Evolutionary conservation across 35 echinoderm and acorn worm species (phyloP).

Genomic region (Heliocidaris tuberculata): DNA sequence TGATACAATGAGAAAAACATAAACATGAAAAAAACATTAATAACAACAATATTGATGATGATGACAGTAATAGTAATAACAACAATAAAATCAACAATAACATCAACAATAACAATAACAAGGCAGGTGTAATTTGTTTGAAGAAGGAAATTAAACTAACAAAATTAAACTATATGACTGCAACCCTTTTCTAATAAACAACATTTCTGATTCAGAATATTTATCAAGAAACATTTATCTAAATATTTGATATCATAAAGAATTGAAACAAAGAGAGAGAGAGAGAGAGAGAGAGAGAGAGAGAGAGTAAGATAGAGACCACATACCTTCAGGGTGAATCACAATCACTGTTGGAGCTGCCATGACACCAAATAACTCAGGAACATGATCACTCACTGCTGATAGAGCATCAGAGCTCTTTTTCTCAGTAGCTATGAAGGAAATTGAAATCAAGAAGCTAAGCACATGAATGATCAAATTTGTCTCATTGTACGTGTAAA

Average conservation of each 20-base stretch:
- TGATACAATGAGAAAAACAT: background rate
- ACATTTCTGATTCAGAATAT: too few species aligned
- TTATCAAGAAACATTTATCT: too few species aligned
- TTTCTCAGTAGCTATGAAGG: slow-evolving; percentile 24
- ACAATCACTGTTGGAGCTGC: slow-evolving; percentile 53
- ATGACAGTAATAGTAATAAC: too few species aligned
- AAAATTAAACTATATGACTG: too few species aligned
- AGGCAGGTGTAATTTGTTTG: too few species aligned
- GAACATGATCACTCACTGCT: slow-evolving; percentile 39
- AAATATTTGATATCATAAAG: too few species aligned
- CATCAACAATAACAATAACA: background rate
- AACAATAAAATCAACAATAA: background rate
- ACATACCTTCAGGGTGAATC: slow-evolving; percentile 63
- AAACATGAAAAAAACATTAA: background rate
- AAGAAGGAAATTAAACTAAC: too few species aligned
- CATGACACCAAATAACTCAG: slow-evolving; percentile 56
- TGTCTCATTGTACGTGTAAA: background rate
- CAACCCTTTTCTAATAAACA: too few species aligned
- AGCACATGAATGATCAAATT: background rate
- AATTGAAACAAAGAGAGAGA: too few species aligned
- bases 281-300: too few species aligned
- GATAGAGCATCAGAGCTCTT: background rate
- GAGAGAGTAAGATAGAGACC: background rate
- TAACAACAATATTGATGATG: background rate
- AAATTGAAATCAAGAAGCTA: background rate